Base-by-base conservation (phyloP, 2,888 invertebrate genomes). In the Clistopyga incitator region DNA sequence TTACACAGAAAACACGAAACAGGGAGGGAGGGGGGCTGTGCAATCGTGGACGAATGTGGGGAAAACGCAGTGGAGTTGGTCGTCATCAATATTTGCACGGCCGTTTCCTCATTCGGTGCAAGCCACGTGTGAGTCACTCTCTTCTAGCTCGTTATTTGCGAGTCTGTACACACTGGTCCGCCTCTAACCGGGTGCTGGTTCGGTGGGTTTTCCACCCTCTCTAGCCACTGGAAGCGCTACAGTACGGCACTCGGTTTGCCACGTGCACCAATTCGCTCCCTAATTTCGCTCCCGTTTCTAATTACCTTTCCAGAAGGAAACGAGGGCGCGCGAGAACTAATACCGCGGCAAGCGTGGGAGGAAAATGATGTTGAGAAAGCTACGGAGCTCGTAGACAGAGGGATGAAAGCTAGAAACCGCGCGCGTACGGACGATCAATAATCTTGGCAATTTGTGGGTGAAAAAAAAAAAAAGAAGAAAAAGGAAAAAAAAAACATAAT, bases 221-320 rank as follows among this genome's bases (percentile, higher is more conserved):
- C 61, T 18, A 47, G 74, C 74, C 34, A 47, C 13, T 29, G 29
- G 25, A 23, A 70, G 68, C 45, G 72, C 72, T 64, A 54, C 64
- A n/a, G 25, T 38, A 54, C 56, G 72, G 68, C 74, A 80, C 74
- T 82, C 86, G 72, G 71, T 76, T 78, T 47, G 78, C 84, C 80
- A 68, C 78, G 80, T 77, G 81, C 78, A 74, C 75, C 72, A 34
- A 34, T 50, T 38, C 67, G 80, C 42, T 78, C 78, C 83, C 85
- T 74, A 80, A 85, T 86, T 81, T 84, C 71, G 71, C 75, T 78
- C 81, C 83, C 80, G 83, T 82, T 86, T 84, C 85, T 85, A 86
- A 86, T 86, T 86, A 86, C 86, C 78, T 78, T 86, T 75, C 78
- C 81, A 72, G 82, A 78, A 78, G 85, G 80, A 85, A 82, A 74